Base-by-base conservation (phyloP, 2,888 invertebrate genomes). In the Entomobrya multifasciata region DNA sequence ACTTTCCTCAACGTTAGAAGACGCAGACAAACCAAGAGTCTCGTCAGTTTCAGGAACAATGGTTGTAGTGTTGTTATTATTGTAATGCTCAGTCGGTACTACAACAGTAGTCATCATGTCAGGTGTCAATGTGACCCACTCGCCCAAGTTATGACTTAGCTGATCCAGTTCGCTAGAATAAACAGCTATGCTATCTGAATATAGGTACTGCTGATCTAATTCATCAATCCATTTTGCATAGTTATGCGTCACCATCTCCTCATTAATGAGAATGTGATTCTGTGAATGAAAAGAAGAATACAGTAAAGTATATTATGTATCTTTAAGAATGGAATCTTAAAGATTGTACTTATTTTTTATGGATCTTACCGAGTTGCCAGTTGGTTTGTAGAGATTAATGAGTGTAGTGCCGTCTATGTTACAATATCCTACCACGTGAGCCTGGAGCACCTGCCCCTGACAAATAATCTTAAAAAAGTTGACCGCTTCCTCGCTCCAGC, bases 361-460 rank as follows among this genome's bases (percentile, higher is more conserved):
- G n/a, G 10, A 1, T 62, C 93, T 93, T 93, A 96, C 96, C 94
- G 95, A 95, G 89, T 94, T 95, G 92, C 94, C 95, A 93, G 94
- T 93, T 90, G 94, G 95, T 93, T 95, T 95, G 94, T 96, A 97
- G 92, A 97, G 95, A 93, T 95, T 95, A 91, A 97, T 95, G 93
- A 95, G 95, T 90, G 96, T 97, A 92, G 96, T 93, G 89, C 95
- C 96, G 87, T 95, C 94, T 91, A 96, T 95, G 8, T 86, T 77
- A 91, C 96, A 95, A 92, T 97, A 97, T 91, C 96, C 96, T 90
- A 96, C 96, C 88, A 98, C 95, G 93, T 97, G 97, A 86, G 97
- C 97, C 93, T 97, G 97, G 92, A 97, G 94, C 92, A 97, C 94
- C 92, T 96, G 95, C 87, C 96, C 96, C 92, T 95, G 95, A 89